Conservation (phyloP, 2,113 vertebrate species). For the Apeltes quadracus region DNA sequence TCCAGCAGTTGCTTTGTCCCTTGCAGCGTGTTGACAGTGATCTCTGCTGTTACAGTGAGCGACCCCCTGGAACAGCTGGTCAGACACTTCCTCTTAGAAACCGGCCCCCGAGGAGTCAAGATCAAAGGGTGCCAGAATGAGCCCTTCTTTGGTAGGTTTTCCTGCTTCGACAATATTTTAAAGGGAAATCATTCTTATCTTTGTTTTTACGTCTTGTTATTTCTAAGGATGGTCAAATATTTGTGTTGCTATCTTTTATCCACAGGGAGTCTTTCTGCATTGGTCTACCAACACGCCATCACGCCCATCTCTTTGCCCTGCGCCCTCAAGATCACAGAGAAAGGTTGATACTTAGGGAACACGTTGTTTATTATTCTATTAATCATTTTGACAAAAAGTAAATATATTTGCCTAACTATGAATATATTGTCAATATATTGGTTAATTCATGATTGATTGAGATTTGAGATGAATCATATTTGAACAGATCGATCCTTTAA, state of each 20-base stretch:
- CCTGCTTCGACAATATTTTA: background rate
- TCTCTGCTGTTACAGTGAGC: slow-evolving; percentile 54
- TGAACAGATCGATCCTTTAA: background rate
- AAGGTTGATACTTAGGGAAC: slow-evolving; percentile 74
- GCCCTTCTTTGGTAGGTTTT: slow-evolving; percentile 87
- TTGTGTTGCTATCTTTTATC: slow-evolving; percentile 15
- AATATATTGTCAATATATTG: background rate
- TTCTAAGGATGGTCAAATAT: background rate
- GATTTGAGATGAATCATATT: background rate
- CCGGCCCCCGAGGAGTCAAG: slow-evolving; percentile 90
- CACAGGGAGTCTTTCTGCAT: slow-evolving; percentile 89
- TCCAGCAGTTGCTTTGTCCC: background rate
- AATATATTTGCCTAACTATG: background rate
- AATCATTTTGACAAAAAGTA: background rate
- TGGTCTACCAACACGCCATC: slow-evolving; percentile 93
- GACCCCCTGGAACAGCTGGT: slow-evolving; percentile 91
- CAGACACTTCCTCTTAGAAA: slow-evolving; percentile 92
- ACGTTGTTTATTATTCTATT: too few species aligned
- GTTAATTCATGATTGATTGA: background rate
- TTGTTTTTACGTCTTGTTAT: background rate
- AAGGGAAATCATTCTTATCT: background rate
- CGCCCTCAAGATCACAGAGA: slow-evolving; percentile 85
- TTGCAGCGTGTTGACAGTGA: background rate
- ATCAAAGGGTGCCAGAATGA: slow-evolving; percentile 93
- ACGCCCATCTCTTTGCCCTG: slow-evolving; percentile 90